phyloP scores from a whole-genome alignment of 1,140 invertebrate genomes.

The Sesamia nonagrioides region DNA sequence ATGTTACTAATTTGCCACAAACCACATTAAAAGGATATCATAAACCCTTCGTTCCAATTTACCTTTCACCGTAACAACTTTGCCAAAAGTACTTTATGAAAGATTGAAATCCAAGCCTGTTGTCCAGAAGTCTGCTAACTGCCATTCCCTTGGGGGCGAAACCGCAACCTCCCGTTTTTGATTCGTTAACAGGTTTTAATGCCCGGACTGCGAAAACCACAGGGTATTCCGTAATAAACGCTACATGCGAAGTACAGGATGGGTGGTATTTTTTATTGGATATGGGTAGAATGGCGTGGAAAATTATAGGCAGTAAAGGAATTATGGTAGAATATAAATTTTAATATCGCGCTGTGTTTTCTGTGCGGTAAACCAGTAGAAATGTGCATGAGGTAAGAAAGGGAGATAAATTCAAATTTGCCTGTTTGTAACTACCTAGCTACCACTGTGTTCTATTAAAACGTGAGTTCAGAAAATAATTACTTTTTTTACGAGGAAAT shows the following conservation, averaged over 20 bases:
- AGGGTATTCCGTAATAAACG: slow-evolving; percentile 48
- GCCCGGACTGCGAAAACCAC: slow-evolving; percentile 43
- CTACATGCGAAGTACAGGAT: slow-evolving; percentile 13
- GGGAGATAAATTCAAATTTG: no score
- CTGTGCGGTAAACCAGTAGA: no score
- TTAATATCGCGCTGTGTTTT: background rate
- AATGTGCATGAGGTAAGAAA: no score
- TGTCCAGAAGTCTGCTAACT: slow-evolving; percentile 37
- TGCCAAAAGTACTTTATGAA: background rate
- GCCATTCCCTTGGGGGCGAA: slow-evolving; percentile 28
- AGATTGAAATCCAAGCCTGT: slow-evolving; percentile 15
- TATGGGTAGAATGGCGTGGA: background rate
- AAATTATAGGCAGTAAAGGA: slow-evolving; percentile 2
- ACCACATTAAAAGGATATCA: background rate
- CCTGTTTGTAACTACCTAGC: no score
- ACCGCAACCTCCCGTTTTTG: slow-evolving; percentile 52
- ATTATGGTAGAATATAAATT: background rate
- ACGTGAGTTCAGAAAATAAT: no score
- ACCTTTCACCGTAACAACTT: background rate
- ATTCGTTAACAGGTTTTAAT: slow-evolving; percentile 49
- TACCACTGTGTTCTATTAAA: no score
- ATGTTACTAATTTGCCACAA: no score
- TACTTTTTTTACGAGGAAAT: no score
- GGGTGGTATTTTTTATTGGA: slow-evolving; percentile 19
- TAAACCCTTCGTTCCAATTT: background rate